These are phyloP conservation scores for Psittacula echo DNA, from an alignment of 2,797 vertebrate genomes.

Conservation along the genomic window DNA sequence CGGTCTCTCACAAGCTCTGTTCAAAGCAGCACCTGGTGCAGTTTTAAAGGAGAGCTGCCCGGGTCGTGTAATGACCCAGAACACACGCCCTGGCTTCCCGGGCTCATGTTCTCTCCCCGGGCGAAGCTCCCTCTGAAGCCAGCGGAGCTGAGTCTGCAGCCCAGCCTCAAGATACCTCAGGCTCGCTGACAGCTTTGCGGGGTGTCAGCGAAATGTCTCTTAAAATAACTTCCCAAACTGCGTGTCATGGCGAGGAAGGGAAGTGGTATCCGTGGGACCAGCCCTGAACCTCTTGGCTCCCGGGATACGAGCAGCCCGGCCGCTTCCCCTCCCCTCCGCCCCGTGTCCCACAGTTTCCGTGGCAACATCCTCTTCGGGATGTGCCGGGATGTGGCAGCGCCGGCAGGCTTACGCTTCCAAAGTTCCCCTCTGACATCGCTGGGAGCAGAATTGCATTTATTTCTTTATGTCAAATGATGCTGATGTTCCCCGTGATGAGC, in stretches of 20 bases:
- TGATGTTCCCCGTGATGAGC: background rate
- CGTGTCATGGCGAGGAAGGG: background rate
- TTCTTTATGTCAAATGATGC: conserved; percentile 20
- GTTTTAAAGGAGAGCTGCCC: background rate
- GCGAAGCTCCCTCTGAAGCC: background rate
- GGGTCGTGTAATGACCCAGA: background rate
- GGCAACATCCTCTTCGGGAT: background rate
- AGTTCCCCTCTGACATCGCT: background rate
- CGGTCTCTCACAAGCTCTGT: background rate
- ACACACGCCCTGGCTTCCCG: too few relatives aligned
- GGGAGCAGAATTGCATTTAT: background rate
- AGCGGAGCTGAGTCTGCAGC: too few relatives aligned
- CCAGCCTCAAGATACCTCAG: background rate
- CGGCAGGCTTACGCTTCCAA: background rate
- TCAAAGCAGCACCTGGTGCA: background rate
- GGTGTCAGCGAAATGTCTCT: background rate
- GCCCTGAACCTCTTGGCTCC: background rate
- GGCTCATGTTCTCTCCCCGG: background rate
- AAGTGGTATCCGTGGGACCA: background rate
- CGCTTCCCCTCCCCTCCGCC: too few relatives aligned
- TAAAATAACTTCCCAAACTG: background rate
- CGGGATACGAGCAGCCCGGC: background rate
- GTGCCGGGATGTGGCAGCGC: background rate
- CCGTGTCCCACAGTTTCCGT: background rate
- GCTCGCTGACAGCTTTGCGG: background rate